Evolutionary conservation across 2,797 vertebrate species (phyloP), one percentile per base, ranked within the genome.

Genomic region (Melanotaenia boesemani): DNA sequence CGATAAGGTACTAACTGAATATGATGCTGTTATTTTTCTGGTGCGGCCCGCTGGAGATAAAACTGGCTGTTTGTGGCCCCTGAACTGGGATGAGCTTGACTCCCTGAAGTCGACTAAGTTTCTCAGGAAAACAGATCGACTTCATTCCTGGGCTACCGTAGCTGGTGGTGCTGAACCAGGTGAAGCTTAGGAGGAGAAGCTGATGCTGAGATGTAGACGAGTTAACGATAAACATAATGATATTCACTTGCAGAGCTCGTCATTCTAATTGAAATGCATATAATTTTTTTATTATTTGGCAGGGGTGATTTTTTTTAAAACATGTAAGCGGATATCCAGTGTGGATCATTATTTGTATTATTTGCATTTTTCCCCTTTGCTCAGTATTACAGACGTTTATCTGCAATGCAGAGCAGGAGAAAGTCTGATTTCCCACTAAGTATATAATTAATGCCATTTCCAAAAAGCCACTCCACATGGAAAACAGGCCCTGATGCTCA

Each of bases 381-480:
- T 86, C 88, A 59, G 80, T 83, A 81, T 89, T 74, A 86, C 85
- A 81, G 85, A 88, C 89, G 44, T 92, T 90, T 93, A 95, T 95
- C 93, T 95, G 93, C 92, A 94, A 94, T 95, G 94, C 94, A 95
- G 95, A 95, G 91, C 80, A 94, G 93, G 91, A 34, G 69, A 81
- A 84, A 83, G 90, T 88, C 88, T 88, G 87, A 81, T 87, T 92
- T 92, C 87, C 86, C 90, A 86, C 87, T 93, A 93, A 95, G 94
- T 94, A 94, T 94, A 91, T 94, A 94, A 95, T 95, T 95, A 95
- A 94, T 93, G 93, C 93, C 89, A 92, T 94, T 94, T 94, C 93
- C 93, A 94, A 94, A 95, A 95, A 93, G 93, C 93, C 94, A 93
- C 94, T 94, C 91, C 93, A 93, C 91, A 92, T 93, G 92, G 92